Base-by-base conservation (phyloP, 2,888 invertebrate species). In the Cryptocheilus praepositus region DNA sequence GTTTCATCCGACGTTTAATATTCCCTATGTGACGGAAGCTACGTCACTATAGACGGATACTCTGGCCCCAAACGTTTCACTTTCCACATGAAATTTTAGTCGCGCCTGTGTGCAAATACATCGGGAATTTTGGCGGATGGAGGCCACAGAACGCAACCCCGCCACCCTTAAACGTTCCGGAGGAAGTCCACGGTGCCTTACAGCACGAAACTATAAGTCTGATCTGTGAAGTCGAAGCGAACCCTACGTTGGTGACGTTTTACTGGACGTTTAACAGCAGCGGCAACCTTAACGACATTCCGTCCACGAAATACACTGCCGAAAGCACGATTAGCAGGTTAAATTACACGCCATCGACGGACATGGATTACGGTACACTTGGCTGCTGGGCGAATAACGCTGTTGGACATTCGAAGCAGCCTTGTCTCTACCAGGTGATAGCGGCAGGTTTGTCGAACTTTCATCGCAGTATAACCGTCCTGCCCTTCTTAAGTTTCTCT, bases 181-280 rank as follows among this genome's bases (percentile, higher is more conserved):
- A 95, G 80, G 95, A 95, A 86, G 91, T 96, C 52, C 93, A 95
- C 83, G 96, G 96, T 0, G 95, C 96, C 53, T 90, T 95, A 79
- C 95, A 96, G 89, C 95, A 95, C 88, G 96, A 96, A 89, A 95
- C 95, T 19, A 93, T 96, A 71, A 92, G 93, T 64, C 90, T 96
- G 67, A 93, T 94, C 85, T 97, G 97, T 88, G 95, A 95, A 79
- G 96, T 97, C 79, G 96, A 96, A 84, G 95, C 96, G 73, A 96
- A 95, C 85, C 97, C 97, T 5, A 93, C 95, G 16, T 91, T 93
- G 63, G 94, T 94, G 80, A 92, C 93, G 84, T 97, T 96, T 89
- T 94, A 95, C 84, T 97, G 97, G 97, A 96, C 96, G 74, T 96
- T 97, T 91, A 97, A 97, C 91, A 95, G 74, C 88, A 95, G 95